These are phyloP conservation scores for Drosophila fuyamai DNA, from an alignment of 1,140 invertebrate genomes.

Conservation along the genomic window DNA sequence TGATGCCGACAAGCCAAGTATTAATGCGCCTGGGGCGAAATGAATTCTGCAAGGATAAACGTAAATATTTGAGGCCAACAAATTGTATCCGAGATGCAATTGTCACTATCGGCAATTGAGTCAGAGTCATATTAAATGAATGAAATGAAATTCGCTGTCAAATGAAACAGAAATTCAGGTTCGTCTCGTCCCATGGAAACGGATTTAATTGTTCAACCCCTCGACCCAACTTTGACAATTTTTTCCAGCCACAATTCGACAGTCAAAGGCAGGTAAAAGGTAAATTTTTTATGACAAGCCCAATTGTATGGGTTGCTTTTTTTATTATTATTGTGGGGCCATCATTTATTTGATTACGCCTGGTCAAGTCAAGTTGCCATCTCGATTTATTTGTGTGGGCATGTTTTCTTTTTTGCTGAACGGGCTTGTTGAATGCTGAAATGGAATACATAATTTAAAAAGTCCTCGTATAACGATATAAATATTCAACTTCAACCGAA, in stretches of 20 bases:
- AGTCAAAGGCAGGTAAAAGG: slow-evolving; percentile 34
- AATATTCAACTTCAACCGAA: slow-evolving; percentile 42
- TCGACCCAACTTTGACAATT: slow-evolving; percentile 1
- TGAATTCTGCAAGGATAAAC: neutral
- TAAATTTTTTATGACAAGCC: slow-evolving; percentile 49
- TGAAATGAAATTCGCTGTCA: slow-evolving; percentile 36
- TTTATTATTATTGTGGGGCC: slow-evolving; percentile 12
- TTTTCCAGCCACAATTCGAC: slow-evolving; percentile 11
- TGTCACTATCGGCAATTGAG: slow-evolving; percentile 66
- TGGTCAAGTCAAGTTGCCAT: slow-evolving; percentile 34
- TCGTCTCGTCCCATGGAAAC: slow-evolving; percentile 7
- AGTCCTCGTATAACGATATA: slow-evolving; percentile 20
- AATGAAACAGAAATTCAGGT: slow-evolving; percentile 40
- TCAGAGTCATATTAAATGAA: slow-evolving; percentile 31
- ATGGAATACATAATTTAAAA: slow-evolving; percentile 67
- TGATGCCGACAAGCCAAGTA: neutral
- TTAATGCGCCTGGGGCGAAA: slow-evolving; percentile 4
- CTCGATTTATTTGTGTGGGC: slow-evolving; percentile 19
- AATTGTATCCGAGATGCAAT: slow-evolving; percentile 62
- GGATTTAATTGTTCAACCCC: slow-evolving; percentile 55
- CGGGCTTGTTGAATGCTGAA: slow-evolving; percentile 36
- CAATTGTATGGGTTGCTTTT: slow-evolving; percentile 27
- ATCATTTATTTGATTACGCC: slow-evolving; percentile 69
- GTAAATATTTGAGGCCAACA: slow-evolving; percentile 46
- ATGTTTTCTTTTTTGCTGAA: slow-evolving; percentile 11